phyloP scores from a whole-genome alignment of 2,113 vertebrate species.

The Paedocypris sp. region DNA sequence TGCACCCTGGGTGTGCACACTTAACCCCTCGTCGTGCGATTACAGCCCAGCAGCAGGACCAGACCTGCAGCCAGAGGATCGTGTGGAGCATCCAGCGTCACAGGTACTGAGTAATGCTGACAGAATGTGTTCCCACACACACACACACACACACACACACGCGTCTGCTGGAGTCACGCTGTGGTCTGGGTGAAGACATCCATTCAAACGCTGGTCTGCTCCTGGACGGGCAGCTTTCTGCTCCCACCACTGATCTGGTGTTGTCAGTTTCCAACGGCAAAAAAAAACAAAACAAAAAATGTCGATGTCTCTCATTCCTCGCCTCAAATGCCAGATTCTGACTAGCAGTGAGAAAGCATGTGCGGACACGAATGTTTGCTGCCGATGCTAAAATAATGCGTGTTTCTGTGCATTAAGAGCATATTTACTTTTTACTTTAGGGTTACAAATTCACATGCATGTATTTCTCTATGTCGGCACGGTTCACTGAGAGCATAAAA shows the following conservation, averaged over 20 bases:
- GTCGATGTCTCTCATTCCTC: too few relatives aligned
- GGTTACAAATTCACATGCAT: too few relatives aligned
- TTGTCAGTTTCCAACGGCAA: too few relatives aligned
- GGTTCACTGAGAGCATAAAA: too few relatives aligned
- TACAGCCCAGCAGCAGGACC: constrained; percentile 29
- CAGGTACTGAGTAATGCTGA: constrained; percentile 38
- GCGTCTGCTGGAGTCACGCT: constrained; percentile 20
- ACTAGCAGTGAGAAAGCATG: too few relatives aligned
- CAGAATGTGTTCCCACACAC: constrained; percentile 32
- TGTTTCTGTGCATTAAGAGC: too few relatives aligned
- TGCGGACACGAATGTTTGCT: too few relatives aligned
- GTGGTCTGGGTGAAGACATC: constrained; percentile 10
- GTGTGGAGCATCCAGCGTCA: constrained; percentile 19
- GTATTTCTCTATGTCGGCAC: too few relatives aligned
- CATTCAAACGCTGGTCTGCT: not conserved
- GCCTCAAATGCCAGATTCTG: too few relatives aligned
- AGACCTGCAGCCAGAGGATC: constrained; percentile 28
- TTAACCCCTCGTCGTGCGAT: too few relatives aligned
- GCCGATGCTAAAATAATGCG: too few relatives aligned
- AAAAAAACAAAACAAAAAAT: not conserved
- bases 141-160: constrained; percentile 21
- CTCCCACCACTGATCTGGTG: not conserved
- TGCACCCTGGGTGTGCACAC: not conserved
- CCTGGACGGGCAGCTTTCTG: not conserved
- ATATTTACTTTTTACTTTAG: too few relatives aligned